Evolutionary conservation across 2,888 invertebrate species (phyloP), one percentile per base, ranked within the genome.

Genomic region (Perdita meconis): DNA sequence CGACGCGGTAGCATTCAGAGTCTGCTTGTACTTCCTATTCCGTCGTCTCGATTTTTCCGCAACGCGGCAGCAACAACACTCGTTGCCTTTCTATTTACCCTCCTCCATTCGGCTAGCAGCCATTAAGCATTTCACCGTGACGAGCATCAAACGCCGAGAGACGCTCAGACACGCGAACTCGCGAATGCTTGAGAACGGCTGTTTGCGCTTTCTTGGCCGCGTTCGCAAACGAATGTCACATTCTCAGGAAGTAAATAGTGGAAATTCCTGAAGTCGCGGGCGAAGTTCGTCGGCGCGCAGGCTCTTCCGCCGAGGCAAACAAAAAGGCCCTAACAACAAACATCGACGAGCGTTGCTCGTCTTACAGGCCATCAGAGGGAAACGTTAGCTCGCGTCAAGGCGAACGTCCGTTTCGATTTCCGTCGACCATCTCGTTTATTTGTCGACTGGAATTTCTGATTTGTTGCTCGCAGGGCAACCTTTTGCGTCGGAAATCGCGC

Each of bases 181-280:
- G 47, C 60, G 72, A 6, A 51, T 38, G 30, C 30, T 19, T 40
- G 38, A 47, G 59, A 40, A 47, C 47, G 69, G 10, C 24, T 70
- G 73, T 73, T 73, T 73, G 40, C 70, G 57, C 61, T 56, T 63
- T 63, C 26, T 50, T 38, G 53, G 42, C 12, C 36, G 67, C 50
- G 56, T 55, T 50, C 42, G 55, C 61, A 47, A 69, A 38, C 56
- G 61, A 38, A 67, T 67, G 42, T 36, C 59, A 67, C 67, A 60
- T 67, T 60, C 67, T 67, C 67, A 56, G 56, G 69, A 61, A 73
- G 73, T 42, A 75, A 55, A 42, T 56, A 66, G 55, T 19, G 26
- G 38, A 12, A 47, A 47, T 22, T 22, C 44, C 24, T n/a, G 40
- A 60, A 68, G 55, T 72, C 47, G 30, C 55, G 38, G 10, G 12